Conservation (phyloP, 1,140 invertebrate genomes). For the Trichonephila clavipes region DNA sequence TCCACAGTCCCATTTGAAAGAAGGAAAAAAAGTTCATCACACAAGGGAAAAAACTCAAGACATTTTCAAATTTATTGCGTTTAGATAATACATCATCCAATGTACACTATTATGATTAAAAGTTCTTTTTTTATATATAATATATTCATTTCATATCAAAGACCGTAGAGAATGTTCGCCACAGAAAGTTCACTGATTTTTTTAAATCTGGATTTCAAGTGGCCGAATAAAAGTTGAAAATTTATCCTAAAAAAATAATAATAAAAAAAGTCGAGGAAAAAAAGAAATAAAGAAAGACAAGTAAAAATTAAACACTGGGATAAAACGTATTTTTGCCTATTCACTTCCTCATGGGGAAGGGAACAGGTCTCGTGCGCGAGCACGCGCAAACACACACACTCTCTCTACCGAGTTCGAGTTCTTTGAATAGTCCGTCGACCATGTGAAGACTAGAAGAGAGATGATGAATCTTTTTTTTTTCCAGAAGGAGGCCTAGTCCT, state of each 20-base stretch:
- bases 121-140: constrained; percentile 37
- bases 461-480: not conserved
- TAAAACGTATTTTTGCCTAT: not conserved
- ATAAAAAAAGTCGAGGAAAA: not conserved
- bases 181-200: constrained; percentile 10
- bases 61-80: constrained; percentile 46
- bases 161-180: constrained; percentile 23
- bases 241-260: not conserved
- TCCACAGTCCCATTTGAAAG: too few species aligned
- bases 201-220: not conserved
- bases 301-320: not conserved
- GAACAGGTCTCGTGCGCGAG: too few species aligned
- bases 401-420: constrained; percentile 5
- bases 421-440: not conserved
- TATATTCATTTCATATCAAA: constrained; percentile 55
- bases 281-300: not conserved
- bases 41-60: not conserved
- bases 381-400: not conserved
- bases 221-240: constrained; percentile 7
- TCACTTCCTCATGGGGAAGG: too few species aligned
- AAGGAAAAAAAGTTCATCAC: too few species aligned
- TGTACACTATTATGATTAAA: constrained; percentile 61
- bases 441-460: constrained; percentile 28
- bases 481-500: not conserved
- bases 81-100: constrained; percentile 38